Base-by-base conservation (phyloP, 2,113 vertebrate species). In the Crypturellus undulatus region DNA sequence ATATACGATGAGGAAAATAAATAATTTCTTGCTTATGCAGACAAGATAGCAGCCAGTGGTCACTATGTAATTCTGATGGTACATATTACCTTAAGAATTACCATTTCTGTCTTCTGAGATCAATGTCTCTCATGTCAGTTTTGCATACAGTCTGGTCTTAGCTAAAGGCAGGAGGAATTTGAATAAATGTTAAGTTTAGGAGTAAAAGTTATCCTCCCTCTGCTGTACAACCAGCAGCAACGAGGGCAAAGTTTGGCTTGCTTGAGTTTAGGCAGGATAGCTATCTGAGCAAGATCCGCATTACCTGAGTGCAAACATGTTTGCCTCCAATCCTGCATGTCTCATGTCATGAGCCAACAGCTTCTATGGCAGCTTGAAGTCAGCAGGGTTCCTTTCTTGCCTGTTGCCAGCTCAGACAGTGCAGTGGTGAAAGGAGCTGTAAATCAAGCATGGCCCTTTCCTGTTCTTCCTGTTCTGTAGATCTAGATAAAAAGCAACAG, bases 401-500 rank as follows among this genome's bases (percentile, higher is more conserved):
- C 70, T 94, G 84, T 95, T 70, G 43, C 71, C 85, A 49, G 69
- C 89, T 34, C 73, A 54, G 78, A 19, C 43, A 79, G 79, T 1
- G 1, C 16, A 40, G 95, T 20, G 92, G 8, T 88, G 94, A 93
- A 90, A 91, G 86, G 51, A 89, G 72, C 69, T 75, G 80, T 90
- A 93, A 96, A 84, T 94, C 84, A 80, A 71, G 72, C 62, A 89
- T 0, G 47, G 95, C 89, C 91, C 72, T 95, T 97, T 98, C 95
- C 95, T 97, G 96, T 89, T 25, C 75, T 97, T 98, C 95, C 95
- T 97, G 96, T 89, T 26, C 75, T 94, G 69, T 67, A 60, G 34
- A 52, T 47, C 0, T 82, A 97, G 93, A 96, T 83, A 95, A 94
- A 96, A 96, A 89, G 10, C 65, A 83, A 62, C 82, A 93, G 2